Evolutionary conservation across 2,113 vertebrate genomes (phyloP).

Genomic region (Mystacornis crossleyi): DNA sequence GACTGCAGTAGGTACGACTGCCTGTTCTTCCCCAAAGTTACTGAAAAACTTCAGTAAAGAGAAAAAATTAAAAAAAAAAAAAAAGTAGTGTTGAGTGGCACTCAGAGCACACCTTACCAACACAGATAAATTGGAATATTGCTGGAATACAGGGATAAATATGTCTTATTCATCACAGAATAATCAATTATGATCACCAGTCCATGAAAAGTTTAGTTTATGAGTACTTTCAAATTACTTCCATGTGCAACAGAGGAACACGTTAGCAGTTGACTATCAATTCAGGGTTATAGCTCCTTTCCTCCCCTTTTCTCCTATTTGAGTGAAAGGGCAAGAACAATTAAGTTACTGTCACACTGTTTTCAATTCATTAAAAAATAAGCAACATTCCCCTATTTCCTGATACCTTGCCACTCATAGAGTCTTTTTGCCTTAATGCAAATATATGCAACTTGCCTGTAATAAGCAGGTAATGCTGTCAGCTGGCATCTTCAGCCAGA

Average conservation of each 20-base stretch:
- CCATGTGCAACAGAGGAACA: background rate
- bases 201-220: background rate
- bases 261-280: background rate
- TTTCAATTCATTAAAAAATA: background rate
- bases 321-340: background rate
- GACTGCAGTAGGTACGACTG: background rate
- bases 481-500: background rate
- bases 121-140: background rate
- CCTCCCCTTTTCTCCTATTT: background rate
- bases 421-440: background rate
- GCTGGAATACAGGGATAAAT: background rate
- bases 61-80: background rate
- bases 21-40: background rate
- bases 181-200: background rate
- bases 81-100: background rate
- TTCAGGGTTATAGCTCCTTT: background rate
- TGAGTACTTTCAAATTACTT: background rate
- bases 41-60: background rate
- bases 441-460: accelerated
- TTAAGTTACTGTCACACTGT: background rate
- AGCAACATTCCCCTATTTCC: background rate
- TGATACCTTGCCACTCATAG: background rate
- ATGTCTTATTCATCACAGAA: background rate
- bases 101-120: background rate
- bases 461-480: background rate